These are phyloP conservation scores for Fopius arisanus DNA, from an alignment of 1,140 invertebrate species.

Conservation along the genomic window DNA sequence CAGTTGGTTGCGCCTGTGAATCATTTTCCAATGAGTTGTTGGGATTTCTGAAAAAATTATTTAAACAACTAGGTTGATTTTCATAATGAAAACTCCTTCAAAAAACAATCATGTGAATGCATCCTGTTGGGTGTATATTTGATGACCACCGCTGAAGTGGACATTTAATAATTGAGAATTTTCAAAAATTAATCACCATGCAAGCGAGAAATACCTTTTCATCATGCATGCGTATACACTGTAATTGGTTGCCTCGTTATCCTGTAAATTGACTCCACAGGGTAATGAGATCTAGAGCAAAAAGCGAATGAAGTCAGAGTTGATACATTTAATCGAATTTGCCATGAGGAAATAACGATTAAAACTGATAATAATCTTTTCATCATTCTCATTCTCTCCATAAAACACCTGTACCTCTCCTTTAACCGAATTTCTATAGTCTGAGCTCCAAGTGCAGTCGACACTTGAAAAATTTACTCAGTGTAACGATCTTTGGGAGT, in stretches of 20 bases:
- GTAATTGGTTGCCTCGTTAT: conserved; percentile 6
- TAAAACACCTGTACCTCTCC: background rate
- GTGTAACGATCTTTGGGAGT: conserved; percentile 12
- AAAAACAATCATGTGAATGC: background rate
- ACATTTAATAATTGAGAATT: background rate
- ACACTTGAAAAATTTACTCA: background rate
- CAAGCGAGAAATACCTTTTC: background rate
- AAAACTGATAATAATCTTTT: background rate
- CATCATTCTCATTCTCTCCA: background rate
- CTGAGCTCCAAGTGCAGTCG: background rate
- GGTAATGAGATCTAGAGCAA: background rate
- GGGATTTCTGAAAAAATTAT: no score
- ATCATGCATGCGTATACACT: background rate
- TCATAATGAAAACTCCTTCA: background rate
- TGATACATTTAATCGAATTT: background rate
- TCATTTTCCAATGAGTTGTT: no score
- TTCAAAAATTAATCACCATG: background rate
- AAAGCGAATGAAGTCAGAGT: background rate
- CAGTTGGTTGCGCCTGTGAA: no score
- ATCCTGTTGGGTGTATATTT: background rate
- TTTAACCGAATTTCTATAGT: background rate
- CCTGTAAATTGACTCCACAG: background rate
- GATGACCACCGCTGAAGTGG: background rate
- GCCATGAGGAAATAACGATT: background rate
- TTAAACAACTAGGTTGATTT: no score